phyloP scores from a whole-genome alignment of 92 coral and sea anemone genomes.

The Actinostola sp. region DNA sequence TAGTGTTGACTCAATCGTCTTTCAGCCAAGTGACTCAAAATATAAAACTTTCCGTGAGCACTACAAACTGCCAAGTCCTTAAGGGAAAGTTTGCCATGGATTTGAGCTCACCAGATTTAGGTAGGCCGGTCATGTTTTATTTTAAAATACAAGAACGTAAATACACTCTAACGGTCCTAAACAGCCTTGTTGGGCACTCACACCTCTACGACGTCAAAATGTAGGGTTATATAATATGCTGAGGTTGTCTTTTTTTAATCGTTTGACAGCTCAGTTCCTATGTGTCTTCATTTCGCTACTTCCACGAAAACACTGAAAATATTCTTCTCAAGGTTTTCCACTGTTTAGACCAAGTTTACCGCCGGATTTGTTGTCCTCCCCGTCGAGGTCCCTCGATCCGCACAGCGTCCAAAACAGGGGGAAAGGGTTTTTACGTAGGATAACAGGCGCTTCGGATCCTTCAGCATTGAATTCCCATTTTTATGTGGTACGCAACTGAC shows the following conservation, averaged over 20 bases:
- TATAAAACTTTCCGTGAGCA: constrained; percentile 18
- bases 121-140: constrained; percentile 27
- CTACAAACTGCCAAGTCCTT: constrained; percentile 31
- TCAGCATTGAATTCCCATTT: constrained; percentile 7
- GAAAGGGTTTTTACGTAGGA: constrained; percentile 8
- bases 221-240: constrained; percentile 9
- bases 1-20: constrained; percentile 69
- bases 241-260: constrained; percentile 31
- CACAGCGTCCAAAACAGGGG: constrained; percentile 29
- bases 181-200: background rate
- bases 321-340: background rate
- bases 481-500: constrained; percentile 12
- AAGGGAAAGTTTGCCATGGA: constrained; percentile 40
- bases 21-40: constrained; percentile 34
- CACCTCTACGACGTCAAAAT: constrained; percentile 9
- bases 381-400: constrained; percentile 20
- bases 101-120: constrained; percentile 39
- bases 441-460: constrained; percentile 15
- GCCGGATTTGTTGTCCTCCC: constrained; percentile 24
- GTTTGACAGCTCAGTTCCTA: constrained; percentile 38
- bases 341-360: background rate
- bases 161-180: constrained; percentile 8
- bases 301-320: background rate
- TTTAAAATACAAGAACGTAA: constrained; percentile 2
- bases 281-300: constrained; percentile 18